Evolutionary conservation across 2,113 vertebrate genomes (phyloP).

Genomic region (Arizona elegans): DNA sequence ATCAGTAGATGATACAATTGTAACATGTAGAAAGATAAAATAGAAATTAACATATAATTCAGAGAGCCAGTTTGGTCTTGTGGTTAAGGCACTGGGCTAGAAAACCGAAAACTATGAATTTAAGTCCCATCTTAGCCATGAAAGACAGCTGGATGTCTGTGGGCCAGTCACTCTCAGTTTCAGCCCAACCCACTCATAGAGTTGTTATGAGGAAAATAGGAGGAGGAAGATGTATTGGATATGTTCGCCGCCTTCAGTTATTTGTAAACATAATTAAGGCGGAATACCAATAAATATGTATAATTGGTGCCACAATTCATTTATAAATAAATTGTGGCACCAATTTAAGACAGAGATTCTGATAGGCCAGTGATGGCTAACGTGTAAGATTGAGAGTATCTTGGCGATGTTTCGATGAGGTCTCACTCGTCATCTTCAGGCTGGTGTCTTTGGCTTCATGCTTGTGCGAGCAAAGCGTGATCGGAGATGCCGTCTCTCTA

Average conservation of each 20-base stretch:
- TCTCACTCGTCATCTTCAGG: no score
- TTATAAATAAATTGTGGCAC: conserved; percentile 26
- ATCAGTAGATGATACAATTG: conserved; percentile 30
- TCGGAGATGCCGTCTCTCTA: no score
- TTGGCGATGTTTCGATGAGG: no score
- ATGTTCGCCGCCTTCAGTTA: neutral
- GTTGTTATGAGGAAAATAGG: neutral
- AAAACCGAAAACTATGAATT: neutral
- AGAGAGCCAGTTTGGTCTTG: neutral
- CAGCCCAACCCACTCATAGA: neutral
- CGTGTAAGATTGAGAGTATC: no score
- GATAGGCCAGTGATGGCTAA: neutral
- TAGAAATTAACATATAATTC: neutral
- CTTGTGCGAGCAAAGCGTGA: no score
- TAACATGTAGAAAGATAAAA: neutral
- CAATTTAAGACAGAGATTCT: neutral
- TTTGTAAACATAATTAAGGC: neutral
- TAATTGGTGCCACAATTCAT: no score
- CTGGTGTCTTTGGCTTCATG: no score
- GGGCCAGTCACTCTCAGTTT: neutral
- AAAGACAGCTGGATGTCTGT: neutral
- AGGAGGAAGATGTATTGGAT: neutral
- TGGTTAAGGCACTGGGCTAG: neutral
- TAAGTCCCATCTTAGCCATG: neutral
- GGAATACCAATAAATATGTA: neutral